Evolutionary conservation across 1,140 invertebrate species (phyloP).

Genomic region (Brachionus sp.): DNA sequence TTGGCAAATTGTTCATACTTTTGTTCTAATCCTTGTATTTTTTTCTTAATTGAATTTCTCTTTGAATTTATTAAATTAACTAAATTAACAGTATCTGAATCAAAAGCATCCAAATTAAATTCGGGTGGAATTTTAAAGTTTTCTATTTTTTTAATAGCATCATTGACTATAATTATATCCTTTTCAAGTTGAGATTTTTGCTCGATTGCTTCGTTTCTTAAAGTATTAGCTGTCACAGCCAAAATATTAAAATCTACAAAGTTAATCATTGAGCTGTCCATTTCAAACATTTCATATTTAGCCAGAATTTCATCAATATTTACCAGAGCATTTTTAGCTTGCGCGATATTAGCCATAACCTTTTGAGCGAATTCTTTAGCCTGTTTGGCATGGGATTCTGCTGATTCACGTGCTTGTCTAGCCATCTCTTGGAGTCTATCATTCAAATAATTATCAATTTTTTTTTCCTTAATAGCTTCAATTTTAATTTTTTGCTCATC

Average conservation of each 20-base stretch:
- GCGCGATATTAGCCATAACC: background rate
- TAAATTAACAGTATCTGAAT: background rate
- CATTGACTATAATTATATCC: background rate
- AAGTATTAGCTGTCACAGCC: background rate
- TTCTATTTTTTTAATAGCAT: background rate
- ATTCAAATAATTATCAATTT: constrained; percentile 18
- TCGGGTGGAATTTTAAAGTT: constrained; percentile 39
- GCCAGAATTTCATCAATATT: background rate
- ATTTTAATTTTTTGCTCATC: background rate
- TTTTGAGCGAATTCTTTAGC: background rate
- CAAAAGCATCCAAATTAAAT: background rate
- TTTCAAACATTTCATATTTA: background rate
- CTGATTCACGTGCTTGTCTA: constrained; percentile 14
- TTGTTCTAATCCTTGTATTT: background rate
- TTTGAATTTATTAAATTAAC: background rate
- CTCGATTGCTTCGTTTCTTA: background rate
- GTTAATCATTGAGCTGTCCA: background rate
- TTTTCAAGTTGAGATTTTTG: background rate
- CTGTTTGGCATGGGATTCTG: background rate
- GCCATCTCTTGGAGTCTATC: constrained; percentile 2
- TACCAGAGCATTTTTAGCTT: background rate
- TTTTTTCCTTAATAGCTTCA: background rate
- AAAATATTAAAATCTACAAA: background rate
- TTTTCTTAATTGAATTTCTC: background rate
- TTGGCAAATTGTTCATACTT: background rate